Conservation (phyloP, 2,113 vertebrate genomes). For the Prochilodus magdalenae region DNA sequence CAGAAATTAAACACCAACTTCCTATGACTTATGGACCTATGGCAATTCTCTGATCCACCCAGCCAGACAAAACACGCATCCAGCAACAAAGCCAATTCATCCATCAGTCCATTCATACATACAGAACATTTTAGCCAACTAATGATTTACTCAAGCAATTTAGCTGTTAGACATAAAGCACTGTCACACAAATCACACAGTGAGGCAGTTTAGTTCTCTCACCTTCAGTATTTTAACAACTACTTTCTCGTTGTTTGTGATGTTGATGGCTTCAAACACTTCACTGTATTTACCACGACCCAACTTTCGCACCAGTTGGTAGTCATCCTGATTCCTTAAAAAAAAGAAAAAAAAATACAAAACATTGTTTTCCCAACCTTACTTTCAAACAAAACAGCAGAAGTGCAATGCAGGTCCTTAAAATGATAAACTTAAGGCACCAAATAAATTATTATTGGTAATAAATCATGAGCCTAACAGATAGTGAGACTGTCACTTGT, state of each 20-base stretch:
- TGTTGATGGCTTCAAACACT: constrained; percentile 62
- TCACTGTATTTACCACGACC: constrained; percentile 63
- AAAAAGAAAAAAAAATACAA: constrained; percentile 1
- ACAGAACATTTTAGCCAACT: neutral
- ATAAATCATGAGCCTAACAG: too few species aligned
- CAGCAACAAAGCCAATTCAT: neutral
- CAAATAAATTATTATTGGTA: too few species aligned
- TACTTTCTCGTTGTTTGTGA: constrained; percentile 62
- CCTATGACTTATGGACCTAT: neutral
- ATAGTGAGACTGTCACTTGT: too few species aligned
- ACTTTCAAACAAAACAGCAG: too few species aligned
- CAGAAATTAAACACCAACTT: constrained; percentile 30
- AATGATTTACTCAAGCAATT: neutral
- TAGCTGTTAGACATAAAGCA: neutral
- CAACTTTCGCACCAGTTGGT: constrained; percentile 60
- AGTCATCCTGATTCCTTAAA: constrained; percentile 62
- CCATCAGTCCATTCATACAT: neutral
- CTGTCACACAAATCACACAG: neutral
- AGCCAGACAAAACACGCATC: constrained; percentile 11
- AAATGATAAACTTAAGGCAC: too few species aligned
- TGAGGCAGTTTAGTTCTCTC: neutral
- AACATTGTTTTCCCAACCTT: too few species aligned
- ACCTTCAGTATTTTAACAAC: constrained; percentile 65
- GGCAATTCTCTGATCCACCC: neutral
- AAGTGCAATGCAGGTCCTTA: too few species aligned